Conservation (phyloP, 2,888 invertebrate genomes). For the Lumbricus terrestris region DNA sequence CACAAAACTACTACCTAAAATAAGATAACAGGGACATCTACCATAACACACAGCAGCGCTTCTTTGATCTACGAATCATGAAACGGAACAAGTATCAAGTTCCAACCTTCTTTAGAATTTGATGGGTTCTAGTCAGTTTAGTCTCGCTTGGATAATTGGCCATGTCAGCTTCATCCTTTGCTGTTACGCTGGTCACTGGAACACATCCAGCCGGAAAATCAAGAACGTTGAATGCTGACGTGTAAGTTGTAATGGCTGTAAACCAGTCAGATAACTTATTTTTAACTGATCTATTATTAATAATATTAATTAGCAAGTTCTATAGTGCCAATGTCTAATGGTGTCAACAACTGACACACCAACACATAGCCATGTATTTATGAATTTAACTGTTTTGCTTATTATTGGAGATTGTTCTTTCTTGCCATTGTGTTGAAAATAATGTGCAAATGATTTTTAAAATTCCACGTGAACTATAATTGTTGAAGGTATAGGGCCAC, state of each 20-base stretch:
- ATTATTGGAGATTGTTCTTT: too few species aligned
- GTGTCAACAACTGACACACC: background rate
- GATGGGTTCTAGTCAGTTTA: background rate
- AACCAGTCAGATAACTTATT: background rate
- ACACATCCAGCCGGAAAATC: constrained; percentile 15
- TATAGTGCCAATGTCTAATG: background rate
- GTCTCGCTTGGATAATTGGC: background rate
- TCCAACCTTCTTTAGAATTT: constrained; percentile 3
- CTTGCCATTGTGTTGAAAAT: too few species aligned
- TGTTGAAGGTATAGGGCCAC: too few species aligned
- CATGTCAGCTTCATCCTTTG: background rate
- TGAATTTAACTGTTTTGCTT: too few species aligned
- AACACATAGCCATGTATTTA: background rate
- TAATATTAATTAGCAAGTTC: background rate
- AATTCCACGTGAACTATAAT: too few species aligned
- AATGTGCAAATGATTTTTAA: too few species aligned
- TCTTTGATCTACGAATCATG: background rate
- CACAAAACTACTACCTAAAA: too few species aligned
- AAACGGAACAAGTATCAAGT: background rate
- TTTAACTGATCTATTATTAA: background rate
- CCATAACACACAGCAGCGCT: background rate
- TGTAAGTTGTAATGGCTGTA: background rate
- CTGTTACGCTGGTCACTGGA: background rate
- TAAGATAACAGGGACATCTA: too few species aligned
- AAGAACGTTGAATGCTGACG: constrained; percentile 13